Percentiles rank a stretch among this genome's conserved stretches.
Conservation (phyloP, 2,888 invertebrate genomes). For the Atethmia centrago region DNA sequence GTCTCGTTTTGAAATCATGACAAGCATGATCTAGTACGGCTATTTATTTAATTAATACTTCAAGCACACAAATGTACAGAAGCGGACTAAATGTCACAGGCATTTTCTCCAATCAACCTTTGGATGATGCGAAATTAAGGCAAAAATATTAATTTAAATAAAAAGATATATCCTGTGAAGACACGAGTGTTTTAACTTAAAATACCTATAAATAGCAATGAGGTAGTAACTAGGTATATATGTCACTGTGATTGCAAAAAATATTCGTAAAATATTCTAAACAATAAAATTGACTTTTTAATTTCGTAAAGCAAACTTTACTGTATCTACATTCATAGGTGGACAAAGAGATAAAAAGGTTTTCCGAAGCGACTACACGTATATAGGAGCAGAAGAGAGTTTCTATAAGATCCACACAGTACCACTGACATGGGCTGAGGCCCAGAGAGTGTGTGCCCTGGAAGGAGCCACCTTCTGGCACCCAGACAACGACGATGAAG, state of each 20-base stretch:
- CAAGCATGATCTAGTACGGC: too few species aligned
- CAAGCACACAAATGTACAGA: too few species aligned
- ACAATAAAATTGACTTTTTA: too few species aligned
- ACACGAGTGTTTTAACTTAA: too few species aligned
- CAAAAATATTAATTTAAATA: too few species aligned
- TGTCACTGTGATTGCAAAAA: neutral
- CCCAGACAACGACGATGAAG: slow-evolving; percentile 77
- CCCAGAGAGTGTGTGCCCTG: slow-evolving; percentile 73
- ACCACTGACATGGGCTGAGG: slow-evolving; percentile 76
- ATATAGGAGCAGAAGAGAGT: slow-evolving; percentile 70
- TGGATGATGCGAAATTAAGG: too few species aligned
- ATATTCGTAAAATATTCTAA: neutral
- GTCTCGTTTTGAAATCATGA: neutral
- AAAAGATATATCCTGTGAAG: too few species aligned
- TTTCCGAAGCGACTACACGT: slow-evolving; percentile 82
- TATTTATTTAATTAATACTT: too few species aligned
- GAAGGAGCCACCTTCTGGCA: slow-evolving; percentile 81
- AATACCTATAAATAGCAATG: neutral
- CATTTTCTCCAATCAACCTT: neutral
- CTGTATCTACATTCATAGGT: slow-evolving; percentile 67
- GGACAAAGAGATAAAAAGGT: slow-evolving; percentile 74
- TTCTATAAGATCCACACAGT: slow-evolving; percentile 83
- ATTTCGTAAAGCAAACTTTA: neutral
- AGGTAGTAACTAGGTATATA: neutral
- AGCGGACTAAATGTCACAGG: neutral